These are phyloP conservation scores for Procambarus virginalis DNA, from an alignment of 1,140 invertebrate species.

Conservation along the genomic window DNA sequence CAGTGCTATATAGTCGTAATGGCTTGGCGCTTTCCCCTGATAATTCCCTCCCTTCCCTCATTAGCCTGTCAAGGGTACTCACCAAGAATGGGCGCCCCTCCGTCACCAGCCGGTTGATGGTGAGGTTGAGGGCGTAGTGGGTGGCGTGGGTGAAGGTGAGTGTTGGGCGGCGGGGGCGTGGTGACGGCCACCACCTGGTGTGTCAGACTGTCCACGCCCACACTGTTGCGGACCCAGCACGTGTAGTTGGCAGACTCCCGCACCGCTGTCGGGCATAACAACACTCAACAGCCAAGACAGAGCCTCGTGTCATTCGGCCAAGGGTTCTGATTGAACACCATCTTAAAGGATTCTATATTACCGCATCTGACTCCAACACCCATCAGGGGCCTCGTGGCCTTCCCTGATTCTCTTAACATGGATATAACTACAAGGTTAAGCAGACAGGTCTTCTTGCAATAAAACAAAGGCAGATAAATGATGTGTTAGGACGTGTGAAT, in stretches of 20 bases:
- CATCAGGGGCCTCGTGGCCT: too few species aligned
- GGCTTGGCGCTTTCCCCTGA: too few species aligned
- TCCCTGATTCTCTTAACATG: too few species aligned
- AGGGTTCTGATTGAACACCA: neutral
- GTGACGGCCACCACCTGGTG: constrained; percentile 45
- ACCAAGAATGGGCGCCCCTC: constrained; percentile 67
- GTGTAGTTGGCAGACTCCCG: constrained; percentile 38
- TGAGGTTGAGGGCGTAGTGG: constrained; percentile 62
- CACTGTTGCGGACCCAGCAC: constrained; percentile 36
- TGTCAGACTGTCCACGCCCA: constrained; percentile 35
- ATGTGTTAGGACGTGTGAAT: too few species aligned
- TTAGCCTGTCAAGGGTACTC: neutral
- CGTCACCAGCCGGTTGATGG: constrained; percentile 49
- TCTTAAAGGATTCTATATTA: neutral
- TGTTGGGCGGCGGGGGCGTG: constrained; percentile 45
- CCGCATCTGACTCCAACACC: too few species aligned
- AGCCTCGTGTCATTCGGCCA: too few species aligned
- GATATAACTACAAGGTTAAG: too few species aligned
- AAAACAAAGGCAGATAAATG: too few species aligned
- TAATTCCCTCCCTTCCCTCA: too few species aligned
- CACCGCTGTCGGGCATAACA: neutral
- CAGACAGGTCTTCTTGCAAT: too few species aligned
- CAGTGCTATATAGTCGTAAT: too few species aligned
- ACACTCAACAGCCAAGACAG: too few species aligned
- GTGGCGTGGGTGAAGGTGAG: constrained; percentile 62